phyloP scores from a whole-genome alignment of 2,888 invertebrate genomes.

The Branchipolynoe longqiensis region DNA sequence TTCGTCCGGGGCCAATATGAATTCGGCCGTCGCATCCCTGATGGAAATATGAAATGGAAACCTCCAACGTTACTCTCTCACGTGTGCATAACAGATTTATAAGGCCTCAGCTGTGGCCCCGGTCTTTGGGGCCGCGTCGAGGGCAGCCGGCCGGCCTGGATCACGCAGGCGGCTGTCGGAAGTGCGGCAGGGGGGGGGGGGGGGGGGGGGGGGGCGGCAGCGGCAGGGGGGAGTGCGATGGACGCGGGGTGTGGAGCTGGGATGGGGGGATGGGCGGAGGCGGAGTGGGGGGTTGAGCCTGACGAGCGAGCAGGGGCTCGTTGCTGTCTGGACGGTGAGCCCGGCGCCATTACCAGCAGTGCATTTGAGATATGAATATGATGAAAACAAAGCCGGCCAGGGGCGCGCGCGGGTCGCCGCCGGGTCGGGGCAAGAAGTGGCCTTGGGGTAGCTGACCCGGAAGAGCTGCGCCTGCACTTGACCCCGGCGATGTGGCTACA shows the following conservation, averaged over 20 bases:
- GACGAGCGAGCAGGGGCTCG: conserved; percentile 39
- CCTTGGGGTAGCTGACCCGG: conserved; percentile 27
- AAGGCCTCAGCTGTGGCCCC: conserved; percentile 52
- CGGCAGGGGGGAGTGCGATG: not conserved
- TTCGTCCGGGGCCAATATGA: too few species aligned
- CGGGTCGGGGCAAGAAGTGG: not conserved
- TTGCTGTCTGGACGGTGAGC: conserved; percentile 23
- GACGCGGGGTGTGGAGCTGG: not conserved
- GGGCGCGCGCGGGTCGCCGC: conserved; percentile 38
- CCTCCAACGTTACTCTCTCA: conserved; percentile 51
- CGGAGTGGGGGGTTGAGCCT: not conserved
- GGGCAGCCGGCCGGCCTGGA: conserved; percentile 32
- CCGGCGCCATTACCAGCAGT: conserved; percentile 13
- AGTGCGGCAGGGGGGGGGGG: not conserved
- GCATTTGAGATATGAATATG: conserved; percentile 57
- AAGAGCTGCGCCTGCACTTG: conserved; percentile 40
- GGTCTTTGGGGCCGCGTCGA: conserved; percentile 25
- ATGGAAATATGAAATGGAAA: conserved; percentile 62
- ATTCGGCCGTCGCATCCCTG: conserved; percentile 38
- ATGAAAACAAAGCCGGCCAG: conserved; percentile 55
- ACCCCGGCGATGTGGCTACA: conserved; percentile 31
- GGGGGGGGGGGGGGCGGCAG: not conserved
- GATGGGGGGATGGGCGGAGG: not conserved
- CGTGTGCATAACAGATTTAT: conserved; percentile 53
- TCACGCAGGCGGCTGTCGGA: not conserved